A percentile compares a stretch with the other conserved stretches of the same genome.
Evolutionary conservation across 2,113 vertebrate genomes (phyloP).

Genomic region (Eudyptes chrysolophus): DNA sequence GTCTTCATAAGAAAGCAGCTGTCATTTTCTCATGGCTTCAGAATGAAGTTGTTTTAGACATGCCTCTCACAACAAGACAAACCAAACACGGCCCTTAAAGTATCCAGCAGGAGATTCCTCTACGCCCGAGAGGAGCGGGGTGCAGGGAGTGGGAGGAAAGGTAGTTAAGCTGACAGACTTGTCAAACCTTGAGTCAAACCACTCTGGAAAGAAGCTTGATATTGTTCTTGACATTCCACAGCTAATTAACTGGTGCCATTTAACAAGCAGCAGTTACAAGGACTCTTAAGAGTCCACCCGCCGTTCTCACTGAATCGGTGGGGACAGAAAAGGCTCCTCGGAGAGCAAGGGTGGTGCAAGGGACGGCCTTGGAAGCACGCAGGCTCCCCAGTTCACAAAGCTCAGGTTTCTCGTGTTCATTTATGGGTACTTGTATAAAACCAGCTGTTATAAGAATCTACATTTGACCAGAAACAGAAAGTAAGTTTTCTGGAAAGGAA

Average conservation of each 20-base stretch:
- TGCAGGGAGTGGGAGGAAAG: not conserved
- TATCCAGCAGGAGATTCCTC: not conserved
- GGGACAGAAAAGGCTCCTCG: not conserved
- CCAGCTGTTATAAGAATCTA: not conserved
- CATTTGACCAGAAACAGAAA: not conserved
- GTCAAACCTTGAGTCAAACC: not conserved
- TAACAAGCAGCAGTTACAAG: not conserved
- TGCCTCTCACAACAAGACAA: not conserved
- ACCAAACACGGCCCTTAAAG: not conserved
- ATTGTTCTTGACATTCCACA: not conserved
- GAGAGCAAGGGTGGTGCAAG: not conserved
- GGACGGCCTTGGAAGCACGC: not conserved
- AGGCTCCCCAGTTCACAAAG: not conserved
- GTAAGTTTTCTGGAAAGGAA: not conserved
- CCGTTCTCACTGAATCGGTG: rapidly evolving
- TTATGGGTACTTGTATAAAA: not conserved
- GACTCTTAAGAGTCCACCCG: not conserved
- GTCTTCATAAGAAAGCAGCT: not conserved
- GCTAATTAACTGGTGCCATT: not conserved
- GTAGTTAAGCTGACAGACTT: not conserved
- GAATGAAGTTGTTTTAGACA: not conserved
- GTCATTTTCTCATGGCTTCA: not conserved
- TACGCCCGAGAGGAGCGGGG: rapidly evolving
- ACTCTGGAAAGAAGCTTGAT: not conserved
- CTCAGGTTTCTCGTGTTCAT: not conserved